Evolutionary conservation across 2,113 vertebrate species (phyloP).

Genomic region (Diadophis punctatus): DNA sequence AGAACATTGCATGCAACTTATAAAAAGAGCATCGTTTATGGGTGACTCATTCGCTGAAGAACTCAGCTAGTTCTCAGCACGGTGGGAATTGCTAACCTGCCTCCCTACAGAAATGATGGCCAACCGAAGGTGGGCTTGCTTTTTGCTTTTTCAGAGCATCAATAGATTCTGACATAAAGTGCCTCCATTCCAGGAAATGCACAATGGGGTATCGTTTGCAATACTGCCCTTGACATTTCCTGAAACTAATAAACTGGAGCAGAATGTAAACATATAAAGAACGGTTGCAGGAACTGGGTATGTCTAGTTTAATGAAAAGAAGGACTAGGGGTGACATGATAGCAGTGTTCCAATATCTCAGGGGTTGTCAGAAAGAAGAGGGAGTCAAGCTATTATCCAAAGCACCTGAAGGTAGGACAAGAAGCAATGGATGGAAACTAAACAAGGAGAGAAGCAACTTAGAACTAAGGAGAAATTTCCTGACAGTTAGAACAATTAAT

Average conservation of each 20-base stretch:
- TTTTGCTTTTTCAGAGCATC: background rate
- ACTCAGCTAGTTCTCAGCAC: fast-evolving
- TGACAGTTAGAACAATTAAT: no score
- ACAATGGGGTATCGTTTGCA: background rate
- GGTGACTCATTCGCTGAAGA: background rate
- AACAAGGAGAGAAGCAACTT: no score
- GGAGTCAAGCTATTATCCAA: no score
- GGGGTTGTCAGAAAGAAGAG: no score
- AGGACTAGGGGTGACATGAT: no score
- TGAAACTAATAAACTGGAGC: background rate
- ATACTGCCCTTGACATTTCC: background rate
- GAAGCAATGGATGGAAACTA: no score
- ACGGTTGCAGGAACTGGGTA: no score
- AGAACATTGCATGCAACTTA: background rate
- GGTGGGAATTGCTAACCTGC: background rate
- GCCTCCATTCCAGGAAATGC: background rate
- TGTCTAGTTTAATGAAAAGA: no score
- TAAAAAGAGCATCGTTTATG: constrained; percentile 17
- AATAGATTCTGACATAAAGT: background rate
- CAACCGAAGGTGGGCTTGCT: background rate
- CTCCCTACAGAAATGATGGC: background rate
- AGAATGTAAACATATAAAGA: no score
- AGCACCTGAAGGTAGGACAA: no score
- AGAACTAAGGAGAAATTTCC: no score
- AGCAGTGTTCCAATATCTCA: no score